These are phyloP conservation scores for Micropterix aruncella DNA, from an alignment of 2,888 invertebrate genomes.

Conservation along the genomic window DNA sequence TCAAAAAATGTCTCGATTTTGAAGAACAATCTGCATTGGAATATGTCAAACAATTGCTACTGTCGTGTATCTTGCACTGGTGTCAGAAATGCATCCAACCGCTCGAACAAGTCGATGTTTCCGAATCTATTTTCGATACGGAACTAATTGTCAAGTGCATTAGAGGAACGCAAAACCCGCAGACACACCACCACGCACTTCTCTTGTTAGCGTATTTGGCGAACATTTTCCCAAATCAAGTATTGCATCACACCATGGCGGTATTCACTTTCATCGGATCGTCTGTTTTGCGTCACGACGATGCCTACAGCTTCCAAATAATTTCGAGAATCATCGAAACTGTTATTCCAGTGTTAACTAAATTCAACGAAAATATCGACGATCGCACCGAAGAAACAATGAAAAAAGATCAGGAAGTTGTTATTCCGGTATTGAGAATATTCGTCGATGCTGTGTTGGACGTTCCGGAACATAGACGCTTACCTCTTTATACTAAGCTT, in stretches of 20 bases:
- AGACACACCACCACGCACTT: conserved; percentile 89
- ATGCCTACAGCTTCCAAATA: conserved; percentile 89
- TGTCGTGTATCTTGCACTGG: conserved; percentile 63
- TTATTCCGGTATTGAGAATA: conserved; percentile 63
- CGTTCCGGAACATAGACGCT: conserved; percentile 83
- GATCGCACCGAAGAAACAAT: conserved; percentile 24
- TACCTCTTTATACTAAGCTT: conserved; percentile 66
- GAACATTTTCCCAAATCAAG: conserved; percentile 63
- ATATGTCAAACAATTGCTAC: conserved; percentile 75
- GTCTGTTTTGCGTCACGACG: conserved; percentile 83
- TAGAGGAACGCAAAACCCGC: conserved; percentile 81
- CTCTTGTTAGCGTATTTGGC: conserved; percentile 71
- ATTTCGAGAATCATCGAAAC: conserved; percentile 82
- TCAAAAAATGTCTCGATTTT: conserved; percentile 65
- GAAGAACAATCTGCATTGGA: conserved; percentile 74
- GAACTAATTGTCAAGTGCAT: conserved; percentile 80
- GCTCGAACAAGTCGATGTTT: conserved; percentile 26
- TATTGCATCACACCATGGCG: conserved; percentile 87
- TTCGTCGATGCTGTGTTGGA: conserved; percentile 86
- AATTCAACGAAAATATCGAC: conserved; percentile 26
- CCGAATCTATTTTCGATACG: conserved; percentile 45
- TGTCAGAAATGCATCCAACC: conserved; percentile 41
- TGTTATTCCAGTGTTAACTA: conserved; percentile 72
- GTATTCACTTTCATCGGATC: conserved; percentile 98
- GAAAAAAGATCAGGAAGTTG: conserved; percentile 29